These are phyloP conservation scores for Meda fulgida DNA, from an alignment of 2,797 vertebrate species.

Conservation along the genomic window DNA sequence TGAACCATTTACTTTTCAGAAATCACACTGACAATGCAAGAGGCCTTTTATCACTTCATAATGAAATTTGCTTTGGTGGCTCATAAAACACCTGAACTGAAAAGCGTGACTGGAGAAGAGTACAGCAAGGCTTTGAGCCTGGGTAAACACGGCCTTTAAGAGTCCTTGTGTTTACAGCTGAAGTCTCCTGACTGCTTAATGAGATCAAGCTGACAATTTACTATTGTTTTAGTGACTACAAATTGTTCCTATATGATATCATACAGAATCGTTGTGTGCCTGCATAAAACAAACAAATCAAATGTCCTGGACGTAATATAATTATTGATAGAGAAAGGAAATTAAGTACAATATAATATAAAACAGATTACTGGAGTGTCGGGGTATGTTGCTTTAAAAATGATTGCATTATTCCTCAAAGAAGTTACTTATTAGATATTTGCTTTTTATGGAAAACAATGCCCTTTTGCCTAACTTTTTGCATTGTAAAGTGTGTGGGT, in stretches of 20 bases:
- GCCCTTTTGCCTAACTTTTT: neutral
- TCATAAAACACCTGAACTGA: conserved; percentile 41
- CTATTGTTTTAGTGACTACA: conserved; percentile 26
- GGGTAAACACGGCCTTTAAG: conserved; percentile 30
- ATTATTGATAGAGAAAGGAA: conserved; percentile 18
- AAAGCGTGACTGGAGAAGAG: conserved; percentile 16
- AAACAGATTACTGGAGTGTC: neutral
- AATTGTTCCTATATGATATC: conserved; percentile 34
- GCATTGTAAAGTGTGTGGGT: neutral
- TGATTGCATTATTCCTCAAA: neutral
- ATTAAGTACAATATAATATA: neutral
- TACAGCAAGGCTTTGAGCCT: conserved; percentile 21
- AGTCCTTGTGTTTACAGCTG: conserved; percentile 41
- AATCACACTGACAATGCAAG: conserved; percentile 24
- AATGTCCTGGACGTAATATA: neutral
- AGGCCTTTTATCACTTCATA: conserved; percentile 46
- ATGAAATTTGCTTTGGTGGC: conserved; percentile 50
- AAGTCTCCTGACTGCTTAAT: conserved; percentile 50
- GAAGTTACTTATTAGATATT: neutral
- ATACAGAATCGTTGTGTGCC: neutral
- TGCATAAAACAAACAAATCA: conserved; percentile 7
- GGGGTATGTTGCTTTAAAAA: neutral
- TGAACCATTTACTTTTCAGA: conserved; percentile 41
- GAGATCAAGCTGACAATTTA: conserved; percentile 44
- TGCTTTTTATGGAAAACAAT: neutral